Conservation (phyloP, 1,140 invertebrate species). For the Bombus sibiricus region DNA sequence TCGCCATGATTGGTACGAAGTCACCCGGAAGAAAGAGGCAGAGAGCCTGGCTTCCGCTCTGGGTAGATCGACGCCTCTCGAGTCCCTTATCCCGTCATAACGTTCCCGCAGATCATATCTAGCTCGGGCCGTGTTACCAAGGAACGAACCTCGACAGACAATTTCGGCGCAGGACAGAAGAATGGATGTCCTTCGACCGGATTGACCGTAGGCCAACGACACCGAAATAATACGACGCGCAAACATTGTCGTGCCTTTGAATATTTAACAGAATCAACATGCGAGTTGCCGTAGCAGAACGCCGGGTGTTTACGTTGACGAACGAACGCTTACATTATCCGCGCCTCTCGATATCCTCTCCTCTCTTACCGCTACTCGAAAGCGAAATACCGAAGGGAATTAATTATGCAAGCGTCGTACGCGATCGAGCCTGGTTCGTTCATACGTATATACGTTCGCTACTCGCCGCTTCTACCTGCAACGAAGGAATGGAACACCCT, state of each 20-base stretch:
- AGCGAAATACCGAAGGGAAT: conserved; percentile 18
- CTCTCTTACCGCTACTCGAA: background rate
- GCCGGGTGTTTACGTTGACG: conserved; percentile 34
- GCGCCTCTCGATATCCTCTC: background rate
- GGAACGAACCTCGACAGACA: background rate
- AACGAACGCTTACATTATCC: background rate
- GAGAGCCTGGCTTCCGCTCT: background rate
- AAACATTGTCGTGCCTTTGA: conserved; percentile 19
- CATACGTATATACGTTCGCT: background rate
- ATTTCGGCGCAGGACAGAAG: background rate
- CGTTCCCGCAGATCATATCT: background rate
- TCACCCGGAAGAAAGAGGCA: conserved; percentile 38
- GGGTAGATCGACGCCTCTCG: background rate
- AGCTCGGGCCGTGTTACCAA: background rate
- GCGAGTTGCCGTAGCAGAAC: conserved; percentile 11
- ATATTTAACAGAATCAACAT: conserved; percentile 21
- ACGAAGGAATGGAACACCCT: too few relatives aligned
- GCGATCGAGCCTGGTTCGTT: background rate
- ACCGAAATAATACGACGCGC: conserved; percentile 28
- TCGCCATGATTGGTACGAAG: conserved; percentile 31
- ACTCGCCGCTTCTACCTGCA: background rate
- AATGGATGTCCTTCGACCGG: conserved; percentile 43
- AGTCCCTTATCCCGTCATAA: too few relatives aligned
- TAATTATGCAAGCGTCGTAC: conserved; percentile 41
- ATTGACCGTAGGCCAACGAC: conserved; percentile 51